Conservation (phyloP, 2,888 invertebrate genomes). For the Notodonta ziczac region DNA sequence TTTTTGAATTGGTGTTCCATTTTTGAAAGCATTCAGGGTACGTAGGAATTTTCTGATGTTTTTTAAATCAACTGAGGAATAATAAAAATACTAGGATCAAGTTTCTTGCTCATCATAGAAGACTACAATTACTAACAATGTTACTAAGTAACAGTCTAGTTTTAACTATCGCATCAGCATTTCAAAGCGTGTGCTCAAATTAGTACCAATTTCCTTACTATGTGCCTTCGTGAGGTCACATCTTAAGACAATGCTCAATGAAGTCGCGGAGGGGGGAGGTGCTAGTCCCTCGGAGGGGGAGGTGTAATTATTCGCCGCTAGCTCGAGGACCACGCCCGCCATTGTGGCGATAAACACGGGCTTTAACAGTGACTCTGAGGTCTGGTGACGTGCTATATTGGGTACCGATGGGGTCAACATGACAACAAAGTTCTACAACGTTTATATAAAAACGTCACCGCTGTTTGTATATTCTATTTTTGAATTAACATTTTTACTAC, state of each 20-base stretch:
- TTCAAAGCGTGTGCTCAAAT: constrained; percentile 4
- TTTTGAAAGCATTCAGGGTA: not conserved
- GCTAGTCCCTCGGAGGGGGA: constrained; percentile 39
- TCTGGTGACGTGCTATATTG: constrained; percentile 45
- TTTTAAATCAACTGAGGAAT: no score
- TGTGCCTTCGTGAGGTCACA: constrained; percentile 66
- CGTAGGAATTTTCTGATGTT: no score
- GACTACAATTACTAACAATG: not conserved
- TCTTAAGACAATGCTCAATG: constrained; percentile 78
- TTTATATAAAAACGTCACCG: not conserved
- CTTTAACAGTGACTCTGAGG: constrained; percentile 55
- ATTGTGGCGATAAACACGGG: constrained; percentile 73
- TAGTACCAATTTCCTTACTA: constrained; percentile 20
- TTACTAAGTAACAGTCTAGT: not conserved
- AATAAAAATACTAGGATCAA: no score
- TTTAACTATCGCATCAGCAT: not conserved
- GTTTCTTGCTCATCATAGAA: no score
- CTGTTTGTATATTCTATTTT: no score
- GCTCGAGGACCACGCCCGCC: constrained; percentile 75
- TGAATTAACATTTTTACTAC: no score
- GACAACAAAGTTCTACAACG: not conserved
- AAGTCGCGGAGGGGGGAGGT: constrained; percentile 55
- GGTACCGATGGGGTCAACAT: constrained; percentile 19
- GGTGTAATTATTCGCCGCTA: constrained; percentile 78
- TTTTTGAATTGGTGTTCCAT: not conserved